Conservation (phyloP, 1,140 invertebrate species). For the Aphidius gifuensis region DNA sequence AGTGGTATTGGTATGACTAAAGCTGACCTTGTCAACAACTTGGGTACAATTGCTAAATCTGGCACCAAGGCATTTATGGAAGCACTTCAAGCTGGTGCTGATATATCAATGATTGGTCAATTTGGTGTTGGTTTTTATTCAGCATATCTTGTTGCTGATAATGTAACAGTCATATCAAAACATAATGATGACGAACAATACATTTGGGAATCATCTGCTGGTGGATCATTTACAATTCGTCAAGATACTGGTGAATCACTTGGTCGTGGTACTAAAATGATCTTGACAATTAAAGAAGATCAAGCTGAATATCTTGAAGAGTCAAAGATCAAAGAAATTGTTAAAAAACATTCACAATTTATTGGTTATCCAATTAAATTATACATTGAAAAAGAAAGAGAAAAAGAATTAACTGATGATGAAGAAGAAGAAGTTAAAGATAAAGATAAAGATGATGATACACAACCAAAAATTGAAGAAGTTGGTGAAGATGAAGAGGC, state of each 20-base stretch:
- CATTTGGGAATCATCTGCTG: slow-evolving; percentile 97
- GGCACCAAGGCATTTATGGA: slow-evolving; percentile 97
- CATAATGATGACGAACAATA: slow-evolving; percentile 94
- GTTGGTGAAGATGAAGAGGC: slow-evolving; percentile 79
- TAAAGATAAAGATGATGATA: slow-evolving; percentile 52
- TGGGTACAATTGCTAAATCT: slow-evolving; percentile 99
- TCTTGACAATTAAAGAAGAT: slow-evolving; percentile 93
- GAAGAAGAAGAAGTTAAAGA: slow-evolving; percentile 50
- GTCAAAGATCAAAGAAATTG: slow-evolving; percentile 83
- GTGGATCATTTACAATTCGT: slow-evolving; percentile 81
- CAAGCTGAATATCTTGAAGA: slow-evolving; percentile 93
- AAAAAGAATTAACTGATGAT: slow-evolving; percentile 90
- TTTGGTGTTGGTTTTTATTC: slow-evolving; percentile 99
- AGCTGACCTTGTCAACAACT: slow-evolving; percentile 89
- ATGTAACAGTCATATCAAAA: slow-evolving; percentile 91
- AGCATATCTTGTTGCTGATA: slow-evolving; percentile 89
- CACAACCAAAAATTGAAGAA: slow-evolving; percentile 63
- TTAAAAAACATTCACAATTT: slow-evolving; percentile 99
- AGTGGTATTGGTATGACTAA: slow-evolving; percentile 96
- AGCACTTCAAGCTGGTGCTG: slow-evolving; percentile 79
- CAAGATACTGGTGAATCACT: slow-evolving; percentile 93
- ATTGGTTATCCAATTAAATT: slow-evolving; percentile 99
- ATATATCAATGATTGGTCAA: slow-evolving; percentile 88
- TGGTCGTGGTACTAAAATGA: slow-evolving; percentile 78
- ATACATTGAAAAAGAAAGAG: slow-evolving; percentile 90